These are phyloP conservation scores for Hephaestus fuliginosus DNA, from an alignment of 2,797 vertebrate species.

Conservation along the genomic window DNA sequence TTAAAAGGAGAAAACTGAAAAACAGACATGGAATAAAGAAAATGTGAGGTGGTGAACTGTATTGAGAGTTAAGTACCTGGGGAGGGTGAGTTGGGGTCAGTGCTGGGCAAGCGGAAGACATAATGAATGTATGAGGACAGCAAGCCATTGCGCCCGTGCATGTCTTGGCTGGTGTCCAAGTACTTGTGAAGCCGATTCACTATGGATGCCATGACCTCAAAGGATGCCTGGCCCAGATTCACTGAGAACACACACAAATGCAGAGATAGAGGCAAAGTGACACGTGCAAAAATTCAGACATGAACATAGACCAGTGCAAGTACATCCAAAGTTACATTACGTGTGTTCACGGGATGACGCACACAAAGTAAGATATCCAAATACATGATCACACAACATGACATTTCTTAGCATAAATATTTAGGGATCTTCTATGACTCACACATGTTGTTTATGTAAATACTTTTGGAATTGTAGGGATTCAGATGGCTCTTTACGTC, in stretches of 20 bases:
- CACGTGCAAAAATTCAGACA: conserved; percentile 3
- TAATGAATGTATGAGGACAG: conserved; percentile 97
- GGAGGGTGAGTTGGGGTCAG: conserved; percentile 95
- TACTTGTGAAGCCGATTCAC: conserved; percentile 98
- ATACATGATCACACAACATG: neutral
- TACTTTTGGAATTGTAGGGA: neutral
- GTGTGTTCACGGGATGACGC: neutral
- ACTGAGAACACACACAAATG: conserved; percentile 80
- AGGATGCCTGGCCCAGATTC: conserved; percentile 97
- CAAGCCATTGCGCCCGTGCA: conserved; percentile 96
- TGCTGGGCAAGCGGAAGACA: conserved; percentile 96
- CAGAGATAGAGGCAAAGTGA: conserved; percentile 24
- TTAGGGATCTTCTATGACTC: neutral
- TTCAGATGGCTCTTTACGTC: neutral
- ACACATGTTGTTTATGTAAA: neutral
- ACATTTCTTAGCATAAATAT: neutral
- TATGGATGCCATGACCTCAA: conserved; percentile 97
- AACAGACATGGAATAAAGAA: conserved; percentile 33
- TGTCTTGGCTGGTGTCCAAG: conserved; percentile 96
- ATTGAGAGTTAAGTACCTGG: conserved; percentile 86
- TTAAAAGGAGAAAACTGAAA: conserved; percentile 53
- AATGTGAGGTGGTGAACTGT: neutral
- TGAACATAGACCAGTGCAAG: neutral
- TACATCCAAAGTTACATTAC: neutral
- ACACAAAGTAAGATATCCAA: neutral